Conservation (phyloP, 2,797 vertebrate genomes). For the Coracias cyanogaster region DNA sequence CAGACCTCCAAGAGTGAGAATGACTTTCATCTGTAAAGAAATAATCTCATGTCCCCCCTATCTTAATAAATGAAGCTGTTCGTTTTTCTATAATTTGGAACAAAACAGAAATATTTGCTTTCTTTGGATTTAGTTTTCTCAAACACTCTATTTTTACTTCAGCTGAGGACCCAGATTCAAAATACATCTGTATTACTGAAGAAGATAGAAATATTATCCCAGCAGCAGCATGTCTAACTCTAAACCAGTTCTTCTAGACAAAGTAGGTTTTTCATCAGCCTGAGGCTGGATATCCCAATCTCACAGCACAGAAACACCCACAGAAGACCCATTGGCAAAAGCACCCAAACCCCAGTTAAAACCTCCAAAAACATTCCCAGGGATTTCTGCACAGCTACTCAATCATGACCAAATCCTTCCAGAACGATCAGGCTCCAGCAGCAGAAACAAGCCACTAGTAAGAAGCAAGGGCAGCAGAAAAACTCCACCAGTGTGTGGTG, state of each 20-base stretch:
- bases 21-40: background rate
- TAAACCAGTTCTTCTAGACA: background rate
- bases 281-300: background rate
- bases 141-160: background rate
- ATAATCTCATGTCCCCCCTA: background rate
- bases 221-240: background rate
- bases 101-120: background rate
- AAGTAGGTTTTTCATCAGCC: background rate
- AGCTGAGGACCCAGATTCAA: background rate
- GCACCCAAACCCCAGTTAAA: background rate
- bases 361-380: background rate
- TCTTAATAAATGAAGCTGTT: background rate
- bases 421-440: background rate
- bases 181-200: background rate
- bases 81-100: background rate
- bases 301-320: background rate
- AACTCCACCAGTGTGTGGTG: rapidly evolving
- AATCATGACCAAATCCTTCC: background rate
- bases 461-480: background rate
- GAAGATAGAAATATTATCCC: background rate
- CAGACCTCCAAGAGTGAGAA: background rate
- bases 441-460: background rate
- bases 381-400: background rate
- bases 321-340: background rate
- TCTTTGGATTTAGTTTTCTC: background rate